Evolutionary conservation across 2,888 invertebrate genomes (phyloP), one percentile per base, ranked within the genome.

Genomic region (Mystacides longicornis): DNA sequence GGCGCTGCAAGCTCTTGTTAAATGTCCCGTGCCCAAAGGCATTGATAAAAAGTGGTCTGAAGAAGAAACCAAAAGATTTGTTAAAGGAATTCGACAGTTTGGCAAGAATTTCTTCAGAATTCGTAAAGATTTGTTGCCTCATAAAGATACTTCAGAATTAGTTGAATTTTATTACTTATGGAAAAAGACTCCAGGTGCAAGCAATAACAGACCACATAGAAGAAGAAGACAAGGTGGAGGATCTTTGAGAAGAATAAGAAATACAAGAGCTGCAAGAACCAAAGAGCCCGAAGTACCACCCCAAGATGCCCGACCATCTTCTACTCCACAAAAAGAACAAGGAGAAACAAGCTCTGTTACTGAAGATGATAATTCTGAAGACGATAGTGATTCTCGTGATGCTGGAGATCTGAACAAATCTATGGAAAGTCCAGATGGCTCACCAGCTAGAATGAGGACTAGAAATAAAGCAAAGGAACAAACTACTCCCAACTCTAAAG

Each of bases 81-180:
- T 96, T 61, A 98, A 98, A 79, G 99, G 99, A 64, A 83, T 99
- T 65, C 83, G 97, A 63, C 95, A 95, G 71, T 95, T 95, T 77
- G 99, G 99, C 65, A 99, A 99, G 78, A 98, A 99, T 77, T 99
- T 99, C 78, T 95, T 95, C 75, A 87, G 94, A 68, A 99, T 99
- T 67, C 83, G 89, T 65, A 96, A 96, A 73, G 98, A 99, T 74
- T 79, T 97, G 64, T 78, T 99, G 64, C 94, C 97, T 54, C 93
- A 96, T 71, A 94, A 96, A 80, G 95, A 97, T 69, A 96, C 97
- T 67, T 88, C 94, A 54, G 97, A 99, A 71, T 77, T 99, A 67
- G 96, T 99, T 53, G 96, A 97, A 72, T 99, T 93, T 78, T 99
- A 99, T 76, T 99, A 99, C 77, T 81, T 96, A 68, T 99, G 99